phyloP scores from a whole-genome alignment of 2,113 vertebrate species.

The Gorsachius goisagi region DNA sequence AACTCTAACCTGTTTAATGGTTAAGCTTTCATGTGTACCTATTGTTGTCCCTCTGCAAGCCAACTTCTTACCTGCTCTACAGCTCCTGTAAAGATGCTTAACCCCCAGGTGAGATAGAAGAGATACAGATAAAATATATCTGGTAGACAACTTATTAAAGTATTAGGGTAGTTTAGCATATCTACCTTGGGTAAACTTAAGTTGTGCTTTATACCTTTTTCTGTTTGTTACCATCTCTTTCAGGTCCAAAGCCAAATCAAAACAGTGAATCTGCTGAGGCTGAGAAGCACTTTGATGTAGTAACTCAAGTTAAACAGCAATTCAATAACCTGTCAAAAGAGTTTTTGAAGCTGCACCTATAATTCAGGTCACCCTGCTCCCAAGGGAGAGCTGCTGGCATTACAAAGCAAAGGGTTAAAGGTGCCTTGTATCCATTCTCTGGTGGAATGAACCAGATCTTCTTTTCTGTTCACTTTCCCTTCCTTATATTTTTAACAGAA shows the following conservation, averaged over 20 bases:
- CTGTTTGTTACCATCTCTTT: background rate
- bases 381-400: background rate
- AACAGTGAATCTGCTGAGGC: background rate
- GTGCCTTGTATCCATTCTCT: background rate
- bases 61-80: background rate
- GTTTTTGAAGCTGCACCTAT: background rate
- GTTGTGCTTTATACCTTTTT: background rate
- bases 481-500: background rate
- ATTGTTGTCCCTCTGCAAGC: background rate
- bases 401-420: background rate
- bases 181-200: background rate
- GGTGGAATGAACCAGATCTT: background rate
- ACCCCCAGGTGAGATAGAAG: background rate
- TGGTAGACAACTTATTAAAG: background rate
- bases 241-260: background rate
- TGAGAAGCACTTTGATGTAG: background rate
- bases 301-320: background rate
- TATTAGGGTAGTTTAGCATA: background rate
- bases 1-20: background rate
- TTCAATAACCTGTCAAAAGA: background rate
- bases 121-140: background rate
- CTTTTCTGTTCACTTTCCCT: background rate
- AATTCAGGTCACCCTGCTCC: background rate
- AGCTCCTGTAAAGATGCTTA: background rate
- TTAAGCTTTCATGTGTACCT: background rate